Conservation (phyloP, 1,140 invertebrate species). For the Caenorhabditis latens region DNA sequence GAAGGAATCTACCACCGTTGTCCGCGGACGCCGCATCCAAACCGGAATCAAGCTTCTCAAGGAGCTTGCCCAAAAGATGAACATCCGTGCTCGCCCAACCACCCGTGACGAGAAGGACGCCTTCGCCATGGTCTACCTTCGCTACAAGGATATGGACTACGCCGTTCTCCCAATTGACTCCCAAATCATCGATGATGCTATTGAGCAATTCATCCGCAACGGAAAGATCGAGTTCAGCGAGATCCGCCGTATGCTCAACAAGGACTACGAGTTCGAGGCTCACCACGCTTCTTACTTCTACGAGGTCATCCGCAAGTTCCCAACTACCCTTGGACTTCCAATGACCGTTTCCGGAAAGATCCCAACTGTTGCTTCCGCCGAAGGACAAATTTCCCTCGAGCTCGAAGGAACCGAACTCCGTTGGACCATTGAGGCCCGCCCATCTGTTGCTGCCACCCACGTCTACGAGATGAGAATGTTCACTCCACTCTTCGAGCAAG, state of each 20-base stretch:
- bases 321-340: constrained; percentile 71
- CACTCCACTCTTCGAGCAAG: constrained; percentile 66
- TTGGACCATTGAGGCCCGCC: constrained; percentile 60
- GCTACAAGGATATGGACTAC: constrained; percentile 67
- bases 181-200: constrained; percentile 46
- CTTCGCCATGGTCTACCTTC: constrained; percentile 69
- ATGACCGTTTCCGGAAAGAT: constrained; percentile 62
- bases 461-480: constrained; percentile 66
- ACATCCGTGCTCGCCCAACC: constrained; percentile 64
- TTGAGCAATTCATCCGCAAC: constrained; percentile 56
- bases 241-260: constrained; percentile 60
- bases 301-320: constrained; percentile 66
- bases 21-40: constrained; percentile 62
- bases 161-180: constrained; percentile 64
- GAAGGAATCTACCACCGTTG: constrained; percentile 59
- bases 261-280: constrained; percentile 39
- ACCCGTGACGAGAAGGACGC: constrained; percentile 59
- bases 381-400: constrained; percentile 65
- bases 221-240: constrained; percentile 54
- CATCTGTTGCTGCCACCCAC: constrained; percentile 59
- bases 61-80: constrained; percentile 58
- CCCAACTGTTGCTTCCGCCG: constrained; percentile 63
- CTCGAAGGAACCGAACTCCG: neutral
- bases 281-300: constrained; percentile 52
- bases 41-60: constrained; percentile 59